Evolutionary conservation across 2,113 vertebrate species (phyloP), one percentile per base, ranked within the genome.

Genomic region (Apodemus speciosus): DNA sequence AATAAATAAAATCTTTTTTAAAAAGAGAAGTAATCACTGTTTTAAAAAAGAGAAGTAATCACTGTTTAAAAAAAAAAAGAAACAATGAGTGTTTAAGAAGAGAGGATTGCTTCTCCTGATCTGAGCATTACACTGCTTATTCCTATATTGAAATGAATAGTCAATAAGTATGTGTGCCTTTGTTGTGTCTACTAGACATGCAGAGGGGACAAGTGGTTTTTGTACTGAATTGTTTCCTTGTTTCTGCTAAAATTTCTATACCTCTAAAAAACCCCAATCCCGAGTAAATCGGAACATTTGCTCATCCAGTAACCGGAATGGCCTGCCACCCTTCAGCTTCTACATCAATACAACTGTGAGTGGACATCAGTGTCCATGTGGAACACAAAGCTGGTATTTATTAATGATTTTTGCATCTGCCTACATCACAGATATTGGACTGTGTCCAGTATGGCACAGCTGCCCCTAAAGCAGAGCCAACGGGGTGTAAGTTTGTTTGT

Each of bases 321-420:
- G 13, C 40, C 85, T 51, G 16, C 69, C n/a, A 27, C 64, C 66
- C 81, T 38, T 87, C 69, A 83, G 89, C 51, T 86, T 95, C 88
- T 51, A 93, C 43, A 18, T 66, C 79, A 58, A 40, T 46, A 56
- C 0, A 1, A 1, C 53, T 81, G 53, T 49, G 76, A 94, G 94
- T 80, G 58, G 35, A 43, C 6, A 46, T 35, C 2, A 58, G 32
- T 72, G 43, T 38, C 66, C 88, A 46, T 58, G 10, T 1, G 2
- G 81, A 46, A 46, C 60, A 64, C 58, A 64, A 21, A 53, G 9
- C 20, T 62, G 20, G 3, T 88, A 60, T 53, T 92, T 92, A 35
- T 27, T 51, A 11, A 25, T 32, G 1, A 71, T 25, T 80, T 88
- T 62, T 88, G 7, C 11, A 43, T 71, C 21, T 21, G 23, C 72